A percentile compares a stretch with the other conserved stretches of the same genome.
Evolutionary conservation across 2,797 vertebrate genomes (phyloP).

Genomic region (Enteromius viviparus): DNA sequence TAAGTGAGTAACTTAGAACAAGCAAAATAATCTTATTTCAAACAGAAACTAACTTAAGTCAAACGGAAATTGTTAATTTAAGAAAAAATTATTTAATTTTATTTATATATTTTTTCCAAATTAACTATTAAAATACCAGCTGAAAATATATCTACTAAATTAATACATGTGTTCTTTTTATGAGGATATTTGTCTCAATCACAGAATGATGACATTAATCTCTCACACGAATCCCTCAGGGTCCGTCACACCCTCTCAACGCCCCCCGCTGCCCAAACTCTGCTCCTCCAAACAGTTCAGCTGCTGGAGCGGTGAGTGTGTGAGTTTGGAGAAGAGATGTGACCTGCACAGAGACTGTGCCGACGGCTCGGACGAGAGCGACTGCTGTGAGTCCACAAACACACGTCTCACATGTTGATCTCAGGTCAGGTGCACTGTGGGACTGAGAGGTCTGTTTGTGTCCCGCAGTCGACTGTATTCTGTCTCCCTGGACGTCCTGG

Average conservation of each 20-base stretch:
- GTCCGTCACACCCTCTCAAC: constrained; percentile 53
- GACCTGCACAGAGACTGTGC: constrained; percentile 82
- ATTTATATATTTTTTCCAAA: too few species aligned
- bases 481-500: constrained; percentile 84
- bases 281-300: constrained; percentile 84
- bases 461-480: constrained; percentile 81
- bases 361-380: constrained; percentile 85
- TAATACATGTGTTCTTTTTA: too few species aligned
- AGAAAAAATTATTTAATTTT: too few species aligned
- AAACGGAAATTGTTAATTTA: too few species aligned
- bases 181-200: too few species aligned
- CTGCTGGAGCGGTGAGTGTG: constrained; percentile 84
- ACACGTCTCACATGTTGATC: not conserved
- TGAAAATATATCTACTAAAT: too few species aligned
- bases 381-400: constrained; percentile 78
- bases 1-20: too few species aligned
- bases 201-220: too few species aligned
- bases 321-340: constrained; percentile 77
- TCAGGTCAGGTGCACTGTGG: not conserved
- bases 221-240: constrained; percentile 23
- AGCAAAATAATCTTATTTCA: too few species aligned
- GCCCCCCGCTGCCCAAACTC: constrained; percentile 59
- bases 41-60: too few species aligned
- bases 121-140: too few species aligned
- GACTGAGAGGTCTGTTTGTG: constrained; percentile 10